Evolutionary conservation across 1,140 invertebrate genomes (phyloP), one percentile per base, ranked within the genome.

Genomic region (Lasioglossum baleicum): DNA sequence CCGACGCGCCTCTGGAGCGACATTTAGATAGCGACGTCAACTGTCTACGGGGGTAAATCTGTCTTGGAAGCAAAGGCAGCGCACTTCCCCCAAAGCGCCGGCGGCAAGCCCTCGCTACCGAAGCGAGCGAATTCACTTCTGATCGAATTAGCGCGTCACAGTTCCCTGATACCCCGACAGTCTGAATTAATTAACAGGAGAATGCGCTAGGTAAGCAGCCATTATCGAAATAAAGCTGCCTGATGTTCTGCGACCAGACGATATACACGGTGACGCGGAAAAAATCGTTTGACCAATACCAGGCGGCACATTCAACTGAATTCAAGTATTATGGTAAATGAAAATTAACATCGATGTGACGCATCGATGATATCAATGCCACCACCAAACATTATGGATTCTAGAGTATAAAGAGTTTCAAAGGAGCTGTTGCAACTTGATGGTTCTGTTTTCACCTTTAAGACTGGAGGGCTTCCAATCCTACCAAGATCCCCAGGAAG

Each of bases 91-190:
- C 78, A 70, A 82, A 60, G 56, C 71, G 69, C 63, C 81, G 61
- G 63, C 66, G 69, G 80, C 73, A 75, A 84, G 80, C 85, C 86
- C 82, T 83, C 82, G 76, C 80, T 80, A 83, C 65, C 82, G 89
- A 87, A 88, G 83, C 85, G 86, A 88, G 87, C 83, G 90, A 91
- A 87, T 89, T 90, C 87, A 88, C 89, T 90, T 83, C 87, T 93
- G 91, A 93, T 93, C 92, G 90, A 93, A 93, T 93, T 93, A 93
- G 89, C 90, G 90, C 89, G 85, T 88, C 87, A 90, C 89, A 90
- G 89, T 90, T 91, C 86, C 88, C 87, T 90, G 92, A 93, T 93
- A 93, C 90, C 89, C 88, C 90, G 89, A 90, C 90, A 91, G 91
- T 92, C 90, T 90, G 88, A 90, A 92, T 92, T 92, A 92, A 93